phyloP scores from a whole-genome alignment of 37 sponge, comb jelly and placozoan species.

The Corticium candelabrum region DNA sequence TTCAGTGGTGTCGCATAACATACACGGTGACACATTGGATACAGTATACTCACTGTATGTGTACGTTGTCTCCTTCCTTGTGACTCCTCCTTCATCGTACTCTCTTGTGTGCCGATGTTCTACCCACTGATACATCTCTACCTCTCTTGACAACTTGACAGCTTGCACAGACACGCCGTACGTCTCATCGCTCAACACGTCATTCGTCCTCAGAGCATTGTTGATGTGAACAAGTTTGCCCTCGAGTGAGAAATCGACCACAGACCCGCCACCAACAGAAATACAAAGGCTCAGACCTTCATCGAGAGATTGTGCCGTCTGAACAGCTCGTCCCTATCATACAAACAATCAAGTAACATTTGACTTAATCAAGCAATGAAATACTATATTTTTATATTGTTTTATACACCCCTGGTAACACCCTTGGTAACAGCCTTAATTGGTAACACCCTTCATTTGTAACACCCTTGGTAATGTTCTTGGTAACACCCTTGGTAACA shows the following conservation, averaged over 20 bases:
- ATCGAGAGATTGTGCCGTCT: slow-evolving; percentile 27
- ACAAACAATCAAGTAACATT: not conserved
- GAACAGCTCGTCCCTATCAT: slow-evolving; percentile 36
- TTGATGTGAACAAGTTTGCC: slow-evolving; percentile 27
- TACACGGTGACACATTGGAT: no score
- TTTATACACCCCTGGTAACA: no score
- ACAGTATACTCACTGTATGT: slow-evolving; percentile 21
- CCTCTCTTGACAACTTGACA: slow-evolving; percentile 17
- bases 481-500: no score
- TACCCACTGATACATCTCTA: slow-evolving; percentile 67
- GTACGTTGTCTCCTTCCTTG: slow-evolving; percentile 25
- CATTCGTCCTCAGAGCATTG: slow-evolving; percentile 8
- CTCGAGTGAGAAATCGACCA: not conserved
- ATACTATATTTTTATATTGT: not conserved
- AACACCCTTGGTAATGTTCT: no score
- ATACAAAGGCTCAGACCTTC: slow-evolving; percentile 19
- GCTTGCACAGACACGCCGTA: slow-evolving; percentile 23
- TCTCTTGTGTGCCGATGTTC: slow-evolving; percentile 25
- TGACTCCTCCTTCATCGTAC: slow-evolving; percentile 15
- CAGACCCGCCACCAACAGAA: not conserved
- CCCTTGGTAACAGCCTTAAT: no score
- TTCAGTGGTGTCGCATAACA: no score
- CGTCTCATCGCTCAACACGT: slow-evolving; percentile 16
- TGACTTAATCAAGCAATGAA: not conserved
- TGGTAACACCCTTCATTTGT: no score